phyloP scores from a whole-genome alignment of 2,797 vertebrate genomes.

The Nyctalus aviator region DNA sequence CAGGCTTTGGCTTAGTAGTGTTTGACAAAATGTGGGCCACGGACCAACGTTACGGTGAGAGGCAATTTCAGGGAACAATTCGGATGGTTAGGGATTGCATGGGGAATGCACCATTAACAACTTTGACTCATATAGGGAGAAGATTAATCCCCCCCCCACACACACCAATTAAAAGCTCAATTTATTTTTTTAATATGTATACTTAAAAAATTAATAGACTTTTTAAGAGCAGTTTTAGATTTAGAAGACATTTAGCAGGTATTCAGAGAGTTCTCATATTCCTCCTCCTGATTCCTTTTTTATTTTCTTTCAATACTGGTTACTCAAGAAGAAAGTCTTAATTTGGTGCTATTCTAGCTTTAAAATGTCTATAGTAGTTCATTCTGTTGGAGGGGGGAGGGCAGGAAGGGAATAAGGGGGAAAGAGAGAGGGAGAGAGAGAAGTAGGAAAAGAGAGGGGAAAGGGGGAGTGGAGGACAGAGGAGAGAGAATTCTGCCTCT shows the following conservation, averaged over 20 bases:
- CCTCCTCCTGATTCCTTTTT: neutral
- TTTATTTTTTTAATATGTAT: neutral
- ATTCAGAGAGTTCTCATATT: neutral
- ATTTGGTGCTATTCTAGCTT: neutral
- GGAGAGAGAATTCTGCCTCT: neutral
- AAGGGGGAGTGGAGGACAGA: neutral
- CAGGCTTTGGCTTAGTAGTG: neutral
- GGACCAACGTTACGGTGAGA: neutral
- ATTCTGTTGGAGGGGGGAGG: neutral
- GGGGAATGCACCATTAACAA: neutral
- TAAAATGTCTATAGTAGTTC: neutral
- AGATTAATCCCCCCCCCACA: neutral
- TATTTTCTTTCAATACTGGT: neutral
- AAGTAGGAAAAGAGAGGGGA: neutral
- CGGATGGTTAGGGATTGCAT: neutral
- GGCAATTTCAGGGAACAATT: constrained; percentile 10
- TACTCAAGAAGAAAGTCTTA: neutral
- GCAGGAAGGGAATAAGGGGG: too few species aligned
- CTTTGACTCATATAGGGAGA: neutral
- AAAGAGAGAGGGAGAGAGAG: too few species aligned
- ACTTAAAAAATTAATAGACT: neutral
- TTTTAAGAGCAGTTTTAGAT: neutral
- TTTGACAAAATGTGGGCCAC: neutral
- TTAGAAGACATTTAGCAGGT: neutral
- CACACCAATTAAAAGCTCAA: neutral